Evolutionary conservation across 30 jellyfish, hydroid and myxozoan genomes (phyloP), one percentile per base, ranked within the genome.

Genomic region (Pelagia noctiluca): DNA sequence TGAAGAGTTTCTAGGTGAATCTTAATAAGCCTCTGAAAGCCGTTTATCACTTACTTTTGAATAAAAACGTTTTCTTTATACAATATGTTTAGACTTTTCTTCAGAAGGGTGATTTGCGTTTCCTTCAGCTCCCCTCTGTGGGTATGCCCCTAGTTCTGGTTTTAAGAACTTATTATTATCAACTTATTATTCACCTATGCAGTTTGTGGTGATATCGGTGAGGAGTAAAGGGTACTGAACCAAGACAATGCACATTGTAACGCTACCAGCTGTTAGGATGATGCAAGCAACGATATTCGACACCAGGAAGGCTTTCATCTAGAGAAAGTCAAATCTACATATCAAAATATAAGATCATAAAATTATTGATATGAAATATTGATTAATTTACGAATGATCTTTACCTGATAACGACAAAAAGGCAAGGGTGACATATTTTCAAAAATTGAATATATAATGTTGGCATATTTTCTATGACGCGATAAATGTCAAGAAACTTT

Each of bases 251-350:
- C 65, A 88, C 35, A 83, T 38, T 10, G 63, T 57, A 49, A 83
- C 65, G 78, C 83, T 13, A 0, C 80, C 96, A 16, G 75, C 35
- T 12, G 92, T 88, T 26, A 73, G 69, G 49, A 89, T 38, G 32
- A 89, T 28, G 80, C 73, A 89, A 26, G 53, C 22, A 50, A 89
- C 47, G 66, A 89, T 89, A 75, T 89, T 89, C 49, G 83, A n/a
- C 0, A 89, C 84, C 97, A 82, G 82, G 84, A 63, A 89, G 2
- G 80, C 88, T 63, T 82, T 65, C 97, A 89, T 89, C 97, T 89
- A n/a, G n/a, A n/a, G n/a, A n/a, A n/a, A n/a, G n/a, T n/a, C n/a
- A n/a, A n/a, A n/a, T n/a, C n/a, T n/a, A n/a, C 11, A 67, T 0
- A 28, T 0, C 28, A 11, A 22, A 23, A 16, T 57, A 10, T 57